Conservation (phyloP, 2,113 vertebrate species). For the Opisthocomus hoazin region DNA sequence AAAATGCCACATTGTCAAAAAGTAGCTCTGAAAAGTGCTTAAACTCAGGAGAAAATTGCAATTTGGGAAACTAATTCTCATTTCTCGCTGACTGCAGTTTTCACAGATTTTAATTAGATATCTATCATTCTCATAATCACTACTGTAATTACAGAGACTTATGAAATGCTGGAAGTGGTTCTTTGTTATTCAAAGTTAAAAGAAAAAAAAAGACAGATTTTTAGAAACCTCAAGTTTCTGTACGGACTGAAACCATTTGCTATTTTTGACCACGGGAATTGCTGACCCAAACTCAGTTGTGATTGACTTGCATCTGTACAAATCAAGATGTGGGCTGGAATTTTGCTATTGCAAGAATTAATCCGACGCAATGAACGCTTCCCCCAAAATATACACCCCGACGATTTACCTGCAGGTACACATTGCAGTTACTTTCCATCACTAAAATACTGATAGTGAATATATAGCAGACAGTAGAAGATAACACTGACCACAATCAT, state of each 20-base stretch:
- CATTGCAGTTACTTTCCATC: background rate
- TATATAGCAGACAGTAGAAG: fast-evolving
- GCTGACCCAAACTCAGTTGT: background rate
- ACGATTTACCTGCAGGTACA: background rate
- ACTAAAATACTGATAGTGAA: background rate
- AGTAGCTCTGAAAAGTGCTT: background rate
- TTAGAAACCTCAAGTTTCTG: background rate
- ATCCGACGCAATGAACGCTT: background rate
- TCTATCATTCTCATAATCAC: conserved; percentile 46
- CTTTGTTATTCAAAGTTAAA: conserved; percentile 4
- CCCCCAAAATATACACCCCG: background rate
- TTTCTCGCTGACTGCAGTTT: conserved; percentile 30
- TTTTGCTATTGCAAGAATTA: background rate
- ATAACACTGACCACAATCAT: background rate
- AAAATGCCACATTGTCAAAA: background rate
- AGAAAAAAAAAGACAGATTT: background rate
- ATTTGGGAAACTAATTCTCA: background rate
- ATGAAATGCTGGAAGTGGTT: background rate
- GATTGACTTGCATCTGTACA: background rate
- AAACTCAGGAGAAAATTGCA: background rate
- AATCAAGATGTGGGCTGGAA: background rate
- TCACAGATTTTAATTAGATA: conserved; percentile 55
- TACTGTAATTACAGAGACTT: conserved; percentile 35
- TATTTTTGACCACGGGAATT: background rate
- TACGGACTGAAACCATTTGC: background rate